Conservation (phyloP, 2,888 invertebrate species). For the Clanis bilineata region DNA sequence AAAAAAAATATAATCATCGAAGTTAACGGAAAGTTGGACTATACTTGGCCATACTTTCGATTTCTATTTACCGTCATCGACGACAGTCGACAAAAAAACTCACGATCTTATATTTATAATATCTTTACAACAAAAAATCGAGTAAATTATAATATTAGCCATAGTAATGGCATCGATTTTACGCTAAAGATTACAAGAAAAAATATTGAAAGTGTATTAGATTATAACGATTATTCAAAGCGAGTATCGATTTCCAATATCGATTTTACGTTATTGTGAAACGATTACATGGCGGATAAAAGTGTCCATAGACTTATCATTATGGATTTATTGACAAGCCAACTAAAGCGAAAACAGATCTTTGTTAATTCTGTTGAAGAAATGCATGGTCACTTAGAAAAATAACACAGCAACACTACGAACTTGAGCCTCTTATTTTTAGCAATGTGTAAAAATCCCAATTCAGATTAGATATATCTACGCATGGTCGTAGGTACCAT, state of each 20-base stretch:
- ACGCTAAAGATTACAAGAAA: neutral
- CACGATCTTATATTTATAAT: neutral
- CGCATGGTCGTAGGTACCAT: no score
- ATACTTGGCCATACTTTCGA: conserved; percentile 27
- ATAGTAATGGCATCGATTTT: neutral
- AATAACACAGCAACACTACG: no score
- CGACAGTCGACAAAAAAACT: conserved; percentile 13
- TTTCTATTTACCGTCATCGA: conserved; percentile 21
- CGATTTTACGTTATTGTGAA: neutral
- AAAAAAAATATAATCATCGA: no score
- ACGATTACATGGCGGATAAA: neutral
- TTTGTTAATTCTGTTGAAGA: neutral
- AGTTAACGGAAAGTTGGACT: no score
- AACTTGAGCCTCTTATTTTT: no score
- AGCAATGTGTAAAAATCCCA: no score
- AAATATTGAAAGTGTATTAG: conserved; percentile 1
- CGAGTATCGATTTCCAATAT: neutral
- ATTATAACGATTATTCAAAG: neutral
- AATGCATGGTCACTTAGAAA: neutral
- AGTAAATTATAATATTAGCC: neutral
- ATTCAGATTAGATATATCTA: no score
- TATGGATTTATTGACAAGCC: neutral
- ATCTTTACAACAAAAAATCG: neutral
- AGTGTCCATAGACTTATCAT: neutral
- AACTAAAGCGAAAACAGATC: neutral